These are phyloP conservation scores for Pristionchus exspectatus DNA, from an alignment of 2,888 invertebrate genomes.

Conservation along the genomic window DNA sequence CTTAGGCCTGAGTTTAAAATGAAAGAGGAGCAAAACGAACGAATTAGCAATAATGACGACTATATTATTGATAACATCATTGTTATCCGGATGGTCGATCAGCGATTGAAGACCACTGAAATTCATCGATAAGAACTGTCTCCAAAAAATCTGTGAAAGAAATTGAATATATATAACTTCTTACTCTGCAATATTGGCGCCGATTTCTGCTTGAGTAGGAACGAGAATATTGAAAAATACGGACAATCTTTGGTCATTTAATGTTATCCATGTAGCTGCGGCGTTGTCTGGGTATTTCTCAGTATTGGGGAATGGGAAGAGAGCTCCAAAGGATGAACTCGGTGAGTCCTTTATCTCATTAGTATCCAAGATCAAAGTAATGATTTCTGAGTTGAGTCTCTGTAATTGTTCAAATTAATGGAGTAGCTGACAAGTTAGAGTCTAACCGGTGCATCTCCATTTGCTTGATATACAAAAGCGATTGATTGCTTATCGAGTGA, in stretches of 20 bases:
- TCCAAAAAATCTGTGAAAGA: background rate
- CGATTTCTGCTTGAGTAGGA: background rate
- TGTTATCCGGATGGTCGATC: background rate
- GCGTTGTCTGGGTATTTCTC: background rate
- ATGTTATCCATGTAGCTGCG: background rate
- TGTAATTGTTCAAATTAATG: background rate
- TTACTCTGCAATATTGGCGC: background rate
- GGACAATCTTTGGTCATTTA: background rate
- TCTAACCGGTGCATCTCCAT: no score
- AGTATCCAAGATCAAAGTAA: background rate
- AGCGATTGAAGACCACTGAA: slow-evolving; percentile 47
- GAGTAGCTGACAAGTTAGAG: no score
- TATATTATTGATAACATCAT: background rate
- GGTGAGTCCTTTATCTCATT: background rate
- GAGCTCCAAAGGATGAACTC: background rate
- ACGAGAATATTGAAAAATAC: background rate
- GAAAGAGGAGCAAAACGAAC: background rate
- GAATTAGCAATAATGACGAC: slow-evolving; percentile 37
- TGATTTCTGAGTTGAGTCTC: background rate
- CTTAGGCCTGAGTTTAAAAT: no score
- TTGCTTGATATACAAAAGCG: slow-evolving; percentile 13
- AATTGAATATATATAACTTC: background rate
- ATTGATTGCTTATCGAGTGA: background rate
- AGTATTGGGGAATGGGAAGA: background rate
- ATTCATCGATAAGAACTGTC: background rate